Base-by-base conservation (phyloP, 2,797 vertebrate genomes). In the Acropternis orthonyx region DNA sequence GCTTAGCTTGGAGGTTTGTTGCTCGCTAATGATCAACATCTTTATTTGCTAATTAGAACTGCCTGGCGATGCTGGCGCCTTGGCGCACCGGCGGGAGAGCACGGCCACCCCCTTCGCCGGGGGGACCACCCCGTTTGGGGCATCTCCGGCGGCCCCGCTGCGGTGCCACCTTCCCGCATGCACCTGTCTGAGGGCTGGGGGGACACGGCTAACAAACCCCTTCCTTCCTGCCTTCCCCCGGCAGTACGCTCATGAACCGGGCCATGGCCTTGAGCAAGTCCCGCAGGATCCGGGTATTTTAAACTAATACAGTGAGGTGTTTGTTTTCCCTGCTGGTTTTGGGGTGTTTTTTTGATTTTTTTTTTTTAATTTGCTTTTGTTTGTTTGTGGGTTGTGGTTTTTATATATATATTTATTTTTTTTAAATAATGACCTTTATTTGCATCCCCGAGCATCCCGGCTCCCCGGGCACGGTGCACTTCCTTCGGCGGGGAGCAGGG, bases 401-500 rank as follows among this genome's bases (percentile, higher is more conserved):
- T 43, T 0, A 11, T 46, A 12, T 16, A 3, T 8, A n/a, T n/a
- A n/a, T 20, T 8, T 8, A 10, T 51, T 52, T 52, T 56, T 28
- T 61, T 13, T 9, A 12, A 54, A 32, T 32, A 54, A 12, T 20
- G 7, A 12, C 16, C 26, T 14, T 15, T 43, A 48, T 85, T 30
- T 3, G 2, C 12, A 12, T 10, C 16, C 18, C 21, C 26, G 28
- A 56, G 49, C 54, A 36, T 80, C 59, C 4, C 11, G 19, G 54
- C 17, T 44, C 30, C 41, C 21, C 30, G 39, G 61, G 73, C 16
- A 44, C 43, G 77, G 24, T 96, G 92, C 84, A 92, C 80, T 95
- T 92, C 82, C 78, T 63, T 26, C 34, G 8, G 76, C 82, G 51
- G 87, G 74, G 84, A 14, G 89, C 93, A 97, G 96, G 96, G 94